Conservation (phyloP, 1,140 invertebrate species). For the Musca domestica region DNA sequence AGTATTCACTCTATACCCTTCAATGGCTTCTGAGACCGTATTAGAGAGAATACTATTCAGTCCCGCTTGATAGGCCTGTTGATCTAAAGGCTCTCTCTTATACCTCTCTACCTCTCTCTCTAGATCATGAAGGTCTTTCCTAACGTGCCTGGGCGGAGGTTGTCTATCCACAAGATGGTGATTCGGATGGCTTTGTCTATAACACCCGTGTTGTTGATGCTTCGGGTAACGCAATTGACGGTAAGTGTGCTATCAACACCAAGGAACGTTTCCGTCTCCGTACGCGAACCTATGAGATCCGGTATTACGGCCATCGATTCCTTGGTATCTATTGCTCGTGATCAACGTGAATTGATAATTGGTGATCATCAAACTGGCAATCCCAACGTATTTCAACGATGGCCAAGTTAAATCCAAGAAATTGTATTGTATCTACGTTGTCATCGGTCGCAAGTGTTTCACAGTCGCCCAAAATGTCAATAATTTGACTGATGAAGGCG, state of each 20-base stretch:
- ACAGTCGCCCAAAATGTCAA: constrained; percentile 99
- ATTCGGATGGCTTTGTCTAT: too few relatives aligned
- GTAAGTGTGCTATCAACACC: constrained; percentile 83
- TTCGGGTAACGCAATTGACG: constrained; percentile 95
- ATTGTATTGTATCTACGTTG: constrained; percentile 99
- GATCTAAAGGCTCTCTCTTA: too few relatives aligned
- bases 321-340: constrained; percentile 97
- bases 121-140: too few relatives aligned
- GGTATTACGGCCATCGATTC: constrained; percentile 99
- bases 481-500: constrained; percentile 91
- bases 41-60: too few relatives aligned
- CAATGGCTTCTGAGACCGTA: too few relatives aligned
- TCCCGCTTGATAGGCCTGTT: too few relatives aligned
- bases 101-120: too few relatives aligned
- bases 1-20: too few relatives aligned
- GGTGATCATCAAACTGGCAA: constrained; percentile 99
- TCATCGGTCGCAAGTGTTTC: constrained; percentile 99
- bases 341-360: constrained; percentile 99
- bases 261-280: constrained; percentile 88
- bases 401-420: constrained; percentile 97
- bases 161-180: too few relatives aligned
- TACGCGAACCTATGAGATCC: constrained; percentile 99
- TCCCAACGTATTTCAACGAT: constrained; percentile 98
- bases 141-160: too few relatives aligned
- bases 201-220: constrained; percentile 99